Conservation (phyloP, 2,797 vertebrate genomes). For the Sebastes iracundus region DNA sequence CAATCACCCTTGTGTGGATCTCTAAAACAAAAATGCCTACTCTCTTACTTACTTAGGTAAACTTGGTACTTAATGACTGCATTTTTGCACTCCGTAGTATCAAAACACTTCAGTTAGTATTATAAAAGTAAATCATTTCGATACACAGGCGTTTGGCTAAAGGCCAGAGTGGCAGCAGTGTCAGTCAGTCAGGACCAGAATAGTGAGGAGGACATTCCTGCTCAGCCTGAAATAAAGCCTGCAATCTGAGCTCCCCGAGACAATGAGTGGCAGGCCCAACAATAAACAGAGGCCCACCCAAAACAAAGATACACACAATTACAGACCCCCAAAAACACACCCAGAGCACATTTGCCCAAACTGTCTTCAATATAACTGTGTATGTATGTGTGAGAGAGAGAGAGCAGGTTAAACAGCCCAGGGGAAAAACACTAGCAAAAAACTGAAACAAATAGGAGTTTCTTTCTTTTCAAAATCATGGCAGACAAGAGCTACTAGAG, state of each 20-base stretch:
- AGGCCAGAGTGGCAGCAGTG: constrained; percentile 57
- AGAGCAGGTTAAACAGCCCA: background rate
- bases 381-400: background rate
- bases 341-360: background rate
- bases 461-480: background rate
- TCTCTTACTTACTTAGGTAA: background rate
- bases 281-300: constrained; percentile 74
- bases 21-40: background rate
- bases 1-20: background rate
- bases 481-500: background rate
- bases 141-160: constrained; percentile 17
- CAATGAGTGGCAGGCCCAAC: constrained; percentile 71
- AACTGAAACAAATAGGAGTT: background rate
- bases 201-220: constrained; percentile 80
- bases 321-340: constrained; percentile 11
- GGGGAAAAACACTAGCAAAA: background rate
- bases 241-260: constrained; percentile 81
- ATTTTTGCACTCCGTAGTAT: background rate
- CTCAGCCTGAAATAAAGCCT: constrained; percentile 80
- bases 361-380: constrained; percentile 14
- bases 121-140: background rate
- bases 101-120: background rate
- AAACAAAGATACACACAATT: constrained; percentile 61
- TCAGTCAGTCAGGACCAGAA: constrained; percentile 76
- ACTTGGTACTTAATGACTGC: background rate